phyloP scores from a whole-genome alignment of 2,113 vertebrate species.

The Madoqua kirkii region DNA sequence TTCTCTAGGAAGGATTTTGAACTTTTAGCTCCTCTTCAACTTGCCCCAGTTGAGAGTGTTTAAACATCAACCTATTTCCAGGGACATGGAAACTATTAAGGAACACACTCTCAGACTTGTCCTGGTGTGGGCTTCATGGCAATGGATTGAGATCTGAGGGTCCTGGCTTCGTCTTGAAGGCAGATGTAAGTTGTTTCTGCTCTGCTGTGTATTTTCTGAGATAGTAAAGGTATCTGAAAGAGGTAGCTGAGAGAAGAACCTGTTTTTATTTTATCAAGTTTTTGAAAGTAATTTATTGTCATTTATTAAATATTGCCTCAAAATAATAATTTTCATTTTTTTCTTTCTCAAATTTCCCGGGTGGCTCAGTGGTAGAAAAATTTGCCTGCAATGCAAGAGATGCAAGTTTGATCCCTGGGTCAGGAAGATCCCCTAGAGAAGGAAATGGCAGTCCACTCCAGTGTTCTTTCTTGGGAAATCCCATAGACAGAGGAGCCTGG shows the following conservation, averaged over 20 bases:
- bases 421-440: neutral
- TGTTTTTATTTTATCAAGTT: neutral
- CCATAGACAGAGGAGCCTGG: neutral
- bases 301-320: slow-evolving; percentile 4
- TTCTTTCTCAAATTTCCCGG: neutral
- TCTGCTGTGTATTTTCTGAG: neutral
- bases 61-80: slow-evolving; percentile 14
- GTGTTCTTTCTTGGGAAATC: neutral
- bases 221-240: neutral
- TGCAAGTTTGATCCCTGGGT: neutral
- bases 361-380: neutral
- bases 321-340: neutral
- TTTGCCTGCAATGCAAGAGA: neutral
- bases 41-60: neutral
- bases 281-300: neutral
- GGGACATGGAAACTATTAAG: neutral
- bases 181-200: neutral
- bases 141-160: neutral
- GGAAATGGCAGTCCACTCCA: neutral
- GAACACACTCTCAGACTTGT: neutral
- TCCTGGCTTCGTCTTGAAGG: neutral
- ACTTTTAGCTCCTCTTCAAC: neutral
- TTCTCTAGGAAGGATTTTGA: neutral
- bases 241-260: neutral
- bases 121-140: neutral